phyloP scores from a whole-genome alignment of 2,888 invertebrate species.

The Sinodicranocentrus sp. region DNA sequence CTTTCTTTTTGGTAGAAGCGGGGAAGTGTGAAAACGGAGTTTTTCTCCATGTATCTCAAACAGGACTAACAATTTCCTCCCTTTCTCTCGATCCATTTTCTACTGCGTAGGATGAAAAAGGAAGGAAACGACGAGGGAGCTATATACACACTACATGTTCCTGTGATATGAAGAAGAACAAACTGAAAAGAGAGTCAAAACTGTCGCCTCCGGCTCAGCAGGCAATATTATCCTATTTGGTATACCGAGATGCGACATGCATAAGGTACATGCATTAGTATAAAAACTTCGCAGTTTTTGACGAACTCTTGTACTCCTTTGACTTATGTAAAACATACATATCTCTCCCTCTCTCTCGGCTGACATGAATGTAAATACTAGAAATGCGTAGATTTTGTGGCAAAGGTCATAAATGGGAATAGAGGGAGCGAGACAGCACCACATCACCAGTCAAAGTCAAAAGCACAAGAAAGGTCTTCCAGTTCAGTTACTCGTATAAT shows the following conservation, averaged over 20 bases:
- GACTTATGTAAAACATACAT: slow-evolving; percentile 25
- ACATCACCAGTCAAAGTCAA: slow-evolving; percentile 32
- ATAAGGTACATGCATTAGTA: no score
- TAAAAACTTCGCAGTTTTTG: no score
- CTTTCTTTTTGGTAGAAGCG: background rate
- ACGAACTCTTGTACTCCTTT: slow-evolving; percentile 36
- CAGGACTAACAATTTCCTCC: no score
- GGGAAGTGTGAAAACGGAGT: background rate
- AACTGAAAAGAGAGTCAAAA: slow-evolving; percentile 67
- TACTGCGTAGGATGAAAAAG: slow-evolving; percentile 12
- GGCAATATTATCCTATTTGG: slow-evolving; percentile 54
- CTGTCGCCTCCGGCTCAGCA: slow-evolving; percentile 67
- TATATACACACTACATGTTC: slow-evolving; percentile 4
- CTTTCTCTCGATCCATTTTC: no score
- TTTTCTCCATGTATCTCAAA: background rate
- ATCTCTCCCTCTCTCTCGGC: background rate
- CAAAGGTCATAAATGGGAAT: slow-evolving; percentile 40
- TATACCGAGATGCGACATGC: no score
- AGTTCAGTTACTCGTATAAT: slow-evolving; percentile 38
- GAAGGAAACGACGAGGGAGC: slow-evolving; percentile 9
- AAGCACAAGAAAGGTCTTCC: slow-evolving; percentile 39
- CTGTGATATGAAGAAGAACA: slow-evolving; percentile 54
- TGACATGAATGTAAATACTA: slow-evolving; percentile 43
- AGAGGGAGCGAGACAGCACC: slow-evolving; percentile 15
- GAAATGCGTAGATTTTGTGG: slow-evolving; percentile 38